These are phyloP conservation scores for Urechis unicinctus DNA, from an alignment of 2,888 invertebrate genomes.

Conservation along the genomic window DNA sequence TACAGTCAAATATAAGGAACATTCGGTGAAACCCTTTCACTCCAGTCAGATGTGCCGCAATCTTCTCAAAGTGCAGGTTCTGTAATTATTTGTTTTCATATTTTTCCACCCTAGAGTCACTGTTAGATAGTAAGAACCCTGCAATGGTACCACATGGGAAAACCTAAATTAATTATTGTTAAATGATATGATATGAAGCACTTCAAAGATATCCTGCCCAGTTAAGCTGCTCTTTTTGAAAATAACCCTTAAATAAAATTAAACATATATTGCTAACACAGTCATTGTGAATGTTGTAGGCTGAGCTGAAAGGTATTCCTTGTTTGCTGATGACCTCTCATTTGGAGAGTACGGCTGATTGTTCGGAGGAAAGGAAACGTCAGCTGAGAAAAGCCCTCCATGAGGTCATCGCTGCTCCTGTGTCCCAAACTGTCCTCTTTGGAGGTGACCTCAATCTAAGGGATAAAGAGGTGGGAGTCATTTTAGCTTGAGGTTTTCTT, in stretches of 20 bases:
- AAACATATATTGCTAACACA: too few species aligned
- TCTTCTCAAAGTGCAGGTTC: constrained; percentile 54
- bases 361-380: constrained; percentile 48
- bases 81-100: neutral
- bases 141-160: too few species aligned
- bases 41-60: constrained; percentile 55
- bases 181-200: too few species aligned
- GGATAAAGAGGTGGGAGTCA: constrained; percentile 55
- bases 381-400: constrained; percentile 52
- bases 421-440: constrained; percentile 52
- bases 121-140: too few species aligned
- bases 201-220: too few species aligned
- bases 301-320: constrained; percentile 34
- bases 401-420: constrained; percentile 26
- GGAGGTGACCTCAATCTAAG: constrained; percentile 60
- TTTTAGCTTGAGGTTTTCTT: neutral
- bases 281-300: constrained; percentile 14
- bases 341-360: constrained; percentile 57
- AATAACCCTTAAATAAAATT: too few species aligned
- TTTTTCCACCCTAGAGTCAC: too few species aligned
- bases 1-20: neutral
- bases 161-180: too few species aligned
- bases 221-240: too few species aligned
- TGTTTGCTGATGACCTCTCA: constrained; percentile 57
- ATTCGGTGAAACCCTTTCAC: constrained; percentile 46